A percentile compares a stretch with the other conserved stretches of the same genome.
phyloP scores from a whole-genome alignment of 2,113 vertebrate genomes.

The Aptenodytes forsteri region DNA sequence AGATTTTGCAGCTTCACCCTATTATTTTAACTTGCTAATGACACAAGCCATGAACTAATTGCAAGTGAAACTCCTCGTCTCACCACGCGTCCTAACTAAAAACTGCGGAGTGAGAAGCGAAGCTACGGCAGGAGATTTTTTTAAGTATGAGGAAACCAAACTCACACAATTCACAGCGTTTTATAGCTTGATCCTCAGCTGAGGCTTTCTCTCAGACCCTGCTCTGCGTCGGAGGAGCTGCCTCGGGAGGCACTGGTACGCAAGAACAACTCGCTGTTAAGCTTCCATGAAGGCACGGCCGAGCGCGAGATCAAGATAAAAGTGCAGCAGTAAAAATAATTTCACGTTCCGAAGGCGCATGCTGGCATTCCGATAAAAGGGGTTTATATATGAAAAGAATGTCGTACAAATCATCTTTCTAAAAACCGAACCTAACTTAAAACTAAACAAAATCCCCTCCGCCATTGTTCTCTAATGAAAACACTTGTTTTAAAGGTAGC shows the following conservation, averaged over 20 bases:
- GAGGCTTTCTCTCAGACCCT: background rate
- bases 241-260: background rate
- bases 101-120: background rate
- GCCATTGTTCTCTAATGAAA: background rate
- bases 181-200: background rate
- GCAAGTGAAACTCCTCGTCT: background rate
- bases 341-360: background rate
- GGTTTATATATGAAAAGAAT: background rate
- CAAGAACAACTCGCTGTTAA: background rate
- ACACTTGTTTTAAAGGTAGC: background rate
- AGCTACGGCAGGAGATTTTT: background rate
- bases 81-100: accelerated
- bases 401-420: background rate
- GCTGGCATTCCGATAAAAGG: background rate
- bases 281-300: background rate
- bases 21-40: background rate
- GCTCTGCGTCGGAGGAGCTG: background rate
- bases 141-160: background rate
- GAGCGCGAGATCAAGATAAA: background rate
- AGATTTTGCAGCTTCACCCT: background rate
- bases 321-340: background rate
- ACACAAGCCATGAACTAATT: background rate
- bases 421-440: background rate
- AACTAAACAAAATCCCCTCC: background rate
- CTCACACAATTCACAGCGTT: background rate